A percentile compares a stretch with the other conserved stretches of the same genome.
Conservation (phyloP, 2,888 invertebrate species). For the Latrodectus elegans region DNA sequence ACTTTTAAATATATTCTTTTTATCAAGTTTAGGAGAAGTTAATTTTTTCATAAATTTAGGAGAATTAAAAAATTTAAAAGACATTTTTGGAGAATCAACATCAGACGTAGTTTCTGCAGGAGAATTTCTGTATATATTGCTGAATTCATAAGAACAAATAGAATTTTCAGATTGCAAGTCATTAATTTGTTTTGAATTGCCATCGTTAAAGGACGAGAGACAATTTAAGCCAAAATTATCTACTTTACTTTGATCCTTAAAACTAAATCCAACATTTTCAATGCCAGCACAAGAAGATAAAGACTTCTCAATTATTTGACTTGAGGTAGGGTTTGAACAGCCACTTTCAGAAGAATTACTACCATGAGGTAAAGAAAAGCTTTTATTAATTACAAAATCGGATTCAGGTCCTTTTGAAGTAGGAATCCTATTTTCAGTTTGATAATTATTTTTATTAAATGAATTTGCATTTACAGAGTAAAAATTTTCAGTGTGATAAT, state of each 20-base stretch:
- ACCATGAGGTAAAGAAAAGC: conserved; percentile 27
- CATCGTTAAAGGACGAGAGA: background rate
- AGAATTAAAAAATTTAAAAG: conserved; percentile 70
- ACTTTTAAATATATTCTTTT: conserved; percentile 66
- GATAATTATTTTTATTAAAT: background rate
- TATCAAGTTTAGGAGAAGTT: conserved; percentile 70
- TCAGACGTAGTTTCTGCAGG: conserved; percentile 19
- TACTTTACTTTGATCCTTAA: conserved; percentile 21
- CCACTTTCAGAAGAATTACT: conserved; percentile 10
- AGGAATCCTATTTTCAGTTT: no score
- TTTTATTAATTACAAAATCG: conserved; percentile 11
- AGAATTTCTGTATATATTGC: conserved; percentile 26
- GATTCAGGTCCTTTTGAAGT: conserved; percentile 13
- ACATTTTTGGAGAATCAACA: conserved; percentile 37
- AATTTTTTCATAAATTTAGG: conserved; percentile 71
- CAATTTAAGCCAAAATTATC: conserved; percentile 11
- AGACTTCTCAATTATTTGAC: conserved; percentile 25
- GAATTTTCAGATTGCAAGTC: background rate
- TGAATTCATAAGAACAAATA: conserved; percentile 17
- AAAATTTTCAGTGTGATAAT: background rate
- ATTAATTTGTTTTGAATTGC: background rate
- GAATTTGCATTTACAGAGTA: background rate
- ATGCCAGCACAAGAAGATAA: conserved; percentile 52
- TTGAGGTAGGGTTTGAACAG: conserved; percentile 7
- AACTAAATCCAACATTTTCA: conserved; percentile 58